Conservation (phyloP, 2,113 vertebrate species). For the Sciurus niger region DNA sequence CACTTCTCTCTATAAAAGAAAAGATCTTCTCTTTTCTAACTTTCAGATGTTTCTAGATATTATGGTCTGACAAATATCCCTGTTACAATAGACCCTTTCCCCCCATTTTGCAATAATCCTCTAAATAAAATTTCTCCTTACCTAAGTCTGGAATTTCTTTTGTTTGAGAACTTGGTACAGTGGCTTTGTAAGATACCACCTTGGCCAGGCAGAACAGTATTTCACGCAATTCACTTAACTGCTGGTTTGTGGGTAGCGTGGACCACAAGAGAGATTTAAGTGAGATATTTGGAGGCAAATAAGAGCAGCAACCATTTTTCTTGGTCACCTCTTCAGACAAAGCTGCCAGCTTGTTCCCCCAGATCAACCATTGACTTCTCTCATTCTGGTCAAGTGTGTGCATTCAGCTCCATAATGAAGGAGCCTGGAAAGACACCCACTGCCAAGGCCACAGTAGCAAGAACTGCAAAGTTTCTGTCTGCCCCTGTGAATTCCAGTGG, state of each 20-base stretch:
- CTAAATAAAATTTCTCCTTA: background rate
- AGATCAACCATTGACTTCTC: background rate
- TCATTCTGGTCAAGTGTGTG: background rate
- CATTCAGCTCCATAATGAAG: background rate
- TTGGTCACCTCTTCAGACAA: background rate
- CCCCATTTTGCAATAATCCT: background rate
- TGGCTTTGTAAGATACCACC: background rate
- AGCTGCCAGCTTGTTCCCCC: background rate
- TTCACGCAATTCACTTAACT: background rate
- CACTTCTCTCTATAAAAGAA: background rate
- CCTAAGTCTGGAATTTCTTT: background rate
- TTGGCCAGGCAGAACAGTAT: background rate
- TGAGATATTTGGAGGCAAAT: background rate
- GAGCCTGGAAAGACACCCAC: background rate
- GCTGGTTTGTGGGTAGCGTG: background rate
- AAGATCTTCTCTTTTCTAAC: background rate
- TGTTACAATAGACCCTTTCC: background rate
- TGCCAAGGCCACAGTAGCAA: background rate
- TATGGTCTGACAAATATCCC: background rate
- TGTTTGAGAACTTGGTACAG: background rate
- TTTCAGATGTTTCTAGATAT: background rate
- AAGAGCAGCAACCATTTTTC: background rate
- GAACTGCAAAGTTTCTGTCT: background rate
- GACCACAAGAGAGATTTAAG: background rate
- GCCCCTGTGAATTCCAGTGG: background rate